phyloP scores from a whole-genome alignment of 1,140 invertebrate species.

The Artemia franciscana region DNA sequence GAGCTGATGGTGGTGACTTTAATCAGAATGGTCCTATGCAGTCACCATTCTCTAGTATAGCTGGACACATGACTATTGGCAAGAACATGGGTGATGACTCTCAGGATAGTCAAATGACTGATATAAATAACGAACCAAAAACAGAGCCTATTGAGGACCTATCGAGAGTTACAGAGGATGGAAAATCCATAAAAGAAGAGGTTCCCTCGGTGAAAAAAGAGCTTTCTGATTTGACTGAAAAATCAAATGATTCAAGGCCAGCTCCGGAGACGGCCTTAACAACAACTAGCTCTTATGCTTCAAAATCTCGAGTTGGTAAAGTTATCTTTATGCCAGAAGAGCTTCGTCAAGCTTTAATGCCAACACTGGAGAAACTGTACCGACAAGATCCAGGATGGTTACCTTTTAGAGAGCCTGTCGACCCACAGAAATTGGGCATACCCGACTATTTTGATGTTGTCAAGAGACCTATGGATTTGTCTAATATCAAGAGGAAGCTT shows the following conservation, averaged over 20 bases:
- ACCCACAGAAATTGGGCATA: slow-evolving; percentile 59
- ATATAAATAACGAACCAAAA: background rate
- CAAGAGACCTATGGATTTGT: slow-evolving; percentile 92
- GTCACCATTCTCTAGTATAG: background rate
- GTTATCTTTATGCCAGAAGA: slow-evolving; percentile 76
- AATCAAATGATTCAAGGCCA: background rate
- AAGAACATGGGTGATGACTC: background rate
- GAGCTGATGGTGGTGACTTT: background rate
- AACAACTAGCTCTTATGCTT: background rate
- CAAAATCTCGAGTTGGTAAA: background rate
- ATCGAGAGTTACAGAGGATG: background rate
- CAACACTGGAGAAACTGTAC: slow-evolving; percentile 80
- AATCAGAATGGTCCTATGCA: slow-evolving; percentile 1
- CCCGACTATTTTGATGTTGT: slow-evolving; percentile 98
- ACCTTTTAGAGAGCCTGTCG: slow-evolving; percentile 88
- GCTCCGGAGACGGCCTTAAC: background rate
- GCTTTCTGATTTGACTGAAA: background rate
- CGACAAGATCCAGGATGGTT: slow-evolving; percentile 81
- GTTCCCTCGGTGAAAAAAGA: background rate
- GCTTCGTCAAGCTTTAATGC: slow-evolving; percentile 68
- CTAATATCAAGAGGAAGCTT: slow-evolving; percentile 80
- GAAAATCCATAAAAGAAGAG: background rate
- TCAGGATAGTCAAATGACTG: background rate
- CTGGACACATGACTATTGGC: background rate
- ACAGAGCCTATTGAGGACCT: background rate